Conservation (phyloP, 2,797 vertebrate species). For the Amazonetta brasiliensis region DNA sequence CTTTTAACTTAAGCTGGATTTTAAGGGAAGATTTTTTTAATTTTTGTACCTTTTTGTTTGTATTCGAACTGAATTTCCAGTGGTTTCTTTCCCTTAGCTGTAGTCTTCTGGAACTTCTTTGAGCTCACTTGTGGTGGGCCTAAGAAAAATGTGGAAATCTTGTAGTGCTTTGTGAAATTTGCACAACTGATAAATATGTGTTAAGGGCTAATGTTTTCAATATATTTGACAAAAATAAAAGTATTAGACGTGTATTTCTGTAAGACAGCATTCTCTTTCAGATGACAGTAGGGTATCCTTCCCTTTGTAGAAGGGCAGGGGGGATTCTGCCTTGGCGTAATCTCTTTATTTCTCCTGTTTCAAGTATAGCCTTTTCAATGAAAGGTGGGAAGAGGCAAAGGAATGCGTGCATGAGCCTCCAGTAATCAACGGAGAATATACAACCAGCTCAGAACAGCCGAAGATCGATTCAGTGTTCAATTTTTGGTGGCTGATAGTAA, state of each 20-base stretch:
- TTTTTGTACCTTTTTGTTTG: background rate
- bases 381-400: background rate
- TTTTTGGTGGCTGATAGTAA: background rate
- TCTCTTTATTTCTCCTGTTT: background rate
- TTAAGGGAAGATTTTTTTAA: background rate
- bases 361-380: background rate
- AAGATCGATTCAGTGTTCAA: background rate
- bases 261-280: background rate
- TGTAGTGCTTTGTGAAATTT: background rate
- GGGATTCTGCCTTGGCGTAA: background rate
- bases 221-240: background rate
- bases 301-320: background rate
- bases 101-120: background rate
- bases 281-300: background rate
- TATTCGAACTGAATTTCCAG: background rate
- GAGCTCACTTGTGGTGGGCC: background rate
- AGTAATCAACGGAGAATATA: background rate
- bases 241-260: rapidly evolving
- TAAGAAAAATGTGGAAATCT: background rate
- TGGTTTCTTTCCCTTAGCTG: rapidly evolving
- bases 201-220: background rate
- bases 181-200: background rate
- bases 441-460: background rate
- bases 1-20: background rate
- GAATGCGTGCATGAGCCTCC: background rate